These are phyloP conservation scores for Plodia interpunctella DNA, from an alignment of 1,140 invertebrate species.

Conservation along the genomic window DNA sequence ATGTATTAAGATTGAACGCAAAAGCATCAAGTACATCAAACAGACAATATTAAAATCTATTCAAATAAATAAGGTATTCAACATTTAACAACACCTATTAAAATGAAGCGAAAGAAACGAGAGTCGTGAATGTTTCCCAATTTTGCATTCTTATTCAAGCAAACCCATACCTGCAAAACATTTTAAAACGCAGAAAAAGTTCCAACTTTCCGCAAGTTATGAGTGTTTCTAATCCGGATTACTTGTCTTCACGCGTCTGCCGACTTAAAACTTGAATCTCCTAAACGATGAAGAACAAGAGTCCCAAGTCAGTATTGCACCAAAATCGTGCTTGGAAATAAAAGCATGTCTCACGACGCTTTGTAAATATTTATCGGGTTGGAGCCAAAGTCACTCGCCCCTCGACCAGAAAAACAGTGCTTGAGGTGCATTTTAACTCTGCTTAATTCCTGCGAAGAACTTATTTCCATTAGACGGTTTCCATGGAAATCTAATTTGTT, in stretches of 20 bases:
- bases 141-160: too few relatives aligned
- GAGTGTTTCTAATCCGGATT: slow-evolving; percentile 19
- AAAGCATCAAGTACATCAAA: too few relatives aligned
- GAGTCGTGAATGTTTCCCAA: too few relatives aligned
- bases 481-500: slow-evolving; percentile 8
- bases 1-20: too few relatives aligned
- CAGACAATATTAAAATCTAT: too few relatives aligned
- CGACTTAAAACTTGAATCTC: slow-evolving; percentile 22
- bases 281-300: slow-evolving; percentile 21
- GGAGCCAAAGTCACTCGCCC: slow-evolving; percentile 9
- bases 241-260: slow-evolving; percentile 14
- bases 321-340: slow-evolving; percentile 18
- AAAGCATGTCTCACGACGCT: slow-evolving; percentile 31
- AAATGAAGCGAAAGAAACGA: too few relatives aligned
- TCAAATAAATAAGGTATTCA: too few relatives aligned
- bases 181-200: not conserved
- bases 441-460: slow-evolving; percentile 16
- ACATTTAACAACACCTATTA: too few relatives aligned
- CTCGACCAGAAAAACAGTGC: slow-evolving; percentile 20
- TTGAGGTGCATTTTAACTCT: slow-evolving; percentile 14
- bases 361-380: slow-evolving; percentile 45
- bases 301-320: slow-evolving; percentile 10
- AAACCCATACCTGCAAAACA: not conserved
- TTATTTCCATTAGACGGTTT: slow-evolving; percentile 1
- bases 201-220: not conserved